These are phyloP conservation scores for Toxonevra muliebris DNA, from an alignment of 2,888 invertebrate species.

Conservation along the genomic window DNA sequence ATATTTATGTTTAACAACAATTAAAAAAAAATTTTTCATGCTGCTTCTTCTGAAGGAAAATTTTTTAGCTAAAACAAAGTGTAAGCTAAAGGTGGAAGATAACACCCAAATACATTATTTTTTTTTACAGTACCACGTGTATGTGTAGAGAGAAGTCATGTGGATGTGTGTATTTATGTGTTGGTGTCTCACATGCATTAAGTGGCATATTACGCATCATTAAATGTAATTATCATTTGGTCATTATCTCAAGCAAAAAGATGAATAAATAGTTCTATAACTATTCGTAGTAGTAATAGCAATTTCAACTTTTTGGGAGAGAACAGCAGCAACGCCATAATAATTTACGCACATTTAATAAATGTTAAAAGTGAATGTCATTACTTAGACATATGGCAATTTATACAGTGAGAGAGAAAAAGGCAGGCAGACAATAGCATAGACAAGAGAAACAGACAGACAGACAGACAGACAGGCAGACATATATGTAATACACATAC, in stretches of 20 bases:
- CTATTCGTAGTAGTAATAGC: background rate
- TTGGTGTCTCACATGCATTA: background rate
- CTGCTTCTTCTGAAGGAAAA: no score
- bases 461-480: slow-evolving; percentile 14
- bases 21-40: no score
- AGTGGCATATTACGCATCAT: slow-evolving; percentile 39
- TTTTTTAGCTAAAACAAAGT: no score
- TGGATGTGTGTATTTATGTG: no score
- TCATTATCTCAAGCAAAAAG: slow-evolving; percentile 11
- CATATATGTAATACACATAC: slow-evolving; percentile 1
- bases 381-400: slow-evolving; percentile 26
- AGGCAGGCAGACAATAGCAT: slow-evolving; percentile 13
- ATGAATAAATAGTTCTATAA: background rate
- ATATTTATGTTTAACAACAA: no score
- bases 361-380: slow-evolving; percentile 31
- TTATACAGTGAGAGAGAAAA: background rate
- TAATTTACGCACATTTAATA: slow-evolving; percentile 23
- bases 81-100: no score
- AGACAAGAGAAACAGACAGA: slow-evolving; percentile 10
- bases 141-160: no score
- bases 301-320: background rate
- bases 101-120: no score
- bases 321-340: background rate
- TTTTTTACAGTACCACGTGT: no score
- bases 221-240: slow-evolving; percentile 34